phyloP scores from a whole-genome alignment of 2,888 invertebrate species.

The Dryobota labecula region DNA sequence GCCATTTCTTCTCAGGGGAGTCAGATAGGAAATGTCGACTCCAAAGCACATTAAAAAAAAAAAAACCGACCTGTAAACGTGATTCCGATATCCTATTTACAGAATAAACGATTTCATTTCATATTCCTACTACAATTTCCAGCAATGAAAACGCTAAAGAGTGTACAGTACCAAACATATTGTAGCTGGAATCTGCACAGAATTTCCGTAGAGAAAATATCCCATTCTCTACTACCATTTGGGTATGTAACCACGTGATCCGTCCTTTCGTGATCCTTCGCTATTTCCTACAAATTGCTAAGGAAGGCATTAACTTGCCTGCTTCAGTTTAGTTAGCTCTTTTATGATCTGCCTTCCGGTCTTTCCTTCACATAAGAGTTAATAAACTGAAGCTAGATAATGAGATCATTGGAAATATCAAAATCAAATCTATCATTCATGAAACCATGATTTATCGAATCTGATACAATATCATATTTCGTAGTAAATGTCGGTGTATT shows the following conservation, averaged over 20 bases:
- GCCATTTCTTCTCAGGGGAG: no score
- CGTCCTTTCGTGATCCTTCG: neutral
- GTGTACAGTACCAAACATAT: neutral
- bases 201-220: neutral
- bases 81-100: no score
- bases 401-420: neutral
- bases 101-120: no score
- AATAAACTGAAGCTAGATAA: neutral
- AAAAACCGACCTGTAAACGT: no score
- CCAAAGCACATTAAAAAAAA: no score
- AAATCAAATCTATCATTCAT: neutral
- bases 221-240: neutral
- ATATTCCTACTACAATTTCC: no score
- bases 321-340: neutral
- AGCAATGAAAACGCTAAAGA: no score
- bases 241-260: neutral
- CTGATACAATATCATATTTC: neutral
- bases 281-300: conserved; percentile 5
- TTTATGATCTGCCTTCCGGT: neutral
- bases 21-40: no score
- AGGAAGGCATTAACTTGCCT: neutral
- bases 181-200: neutral
- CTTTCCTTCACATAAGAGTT: neutral
- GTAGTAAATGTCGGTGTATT: neutral
- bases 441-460: neutral